Percentiles rank a stretch among this genome's conserved stretches.
These are phyloP conservation scores for Macrotis lagotis DNA, from an alignment of 2,113 vertebrate species.

Conservation along the genomic window DNA sequence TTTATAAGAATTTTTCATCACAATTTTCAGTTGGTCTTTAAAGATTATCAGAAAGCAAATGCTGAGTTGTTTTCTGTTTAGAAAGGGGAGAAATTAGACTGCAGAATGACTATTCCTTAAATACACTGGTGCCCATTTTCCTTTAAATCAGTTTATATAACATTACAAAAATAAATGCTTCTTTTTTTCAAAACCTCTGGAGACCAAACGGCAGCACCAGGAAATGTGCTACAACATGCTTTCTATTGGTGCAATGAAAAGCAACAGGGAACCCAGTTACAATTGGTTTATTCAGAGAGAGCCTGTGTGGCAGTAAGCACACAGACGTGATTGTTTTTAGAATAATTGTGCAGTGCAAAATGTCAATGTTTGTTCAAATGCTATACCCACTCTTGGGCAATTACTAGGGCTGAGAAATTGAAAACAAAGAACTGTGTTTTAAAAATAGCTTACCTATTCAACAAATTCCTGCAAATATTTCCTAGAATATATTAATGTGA, in stretches of 20 bases:
- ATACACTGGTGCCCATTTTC: neutral
- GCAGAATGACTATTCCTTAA: neutral
- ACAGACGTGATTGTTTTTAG: neutral
- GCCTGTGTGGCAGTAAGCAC: neutral
- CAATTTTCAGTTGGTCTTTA: neutral
- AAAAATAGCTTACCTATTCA: neutral
- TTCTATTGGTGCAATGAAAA: neutral
- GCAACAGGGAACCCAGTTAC: neutral
- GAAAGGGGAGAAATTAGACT: neutral
- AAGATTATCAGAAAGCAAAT: conserved; percentile 2
- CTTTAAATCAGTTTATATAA: neutral
- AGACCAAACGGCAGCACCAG: neutral
- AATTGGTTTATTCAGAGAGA: neutral
- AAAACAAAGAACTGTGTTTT: neutral
- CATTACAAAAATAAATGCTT: conserved; percentile 10
- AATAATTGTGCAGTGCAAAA: neutral
- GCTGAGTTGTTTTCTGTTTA: neutral
- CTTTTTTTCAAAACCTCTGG: neutral
- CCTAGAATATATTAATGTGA: neutral
- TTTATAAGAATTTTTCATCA: neutral
- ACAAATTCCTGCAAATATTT: neutral
- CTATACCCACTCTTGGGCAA: neutral
- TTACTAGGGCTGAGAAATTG: neutral
- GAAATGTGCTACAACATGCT: neutral
- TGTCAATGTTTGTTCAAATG: neutral